Base-by-base conservation (phyloP, 2,113 vertebrate genomes). In the Tonatia bakeri region DNA sequence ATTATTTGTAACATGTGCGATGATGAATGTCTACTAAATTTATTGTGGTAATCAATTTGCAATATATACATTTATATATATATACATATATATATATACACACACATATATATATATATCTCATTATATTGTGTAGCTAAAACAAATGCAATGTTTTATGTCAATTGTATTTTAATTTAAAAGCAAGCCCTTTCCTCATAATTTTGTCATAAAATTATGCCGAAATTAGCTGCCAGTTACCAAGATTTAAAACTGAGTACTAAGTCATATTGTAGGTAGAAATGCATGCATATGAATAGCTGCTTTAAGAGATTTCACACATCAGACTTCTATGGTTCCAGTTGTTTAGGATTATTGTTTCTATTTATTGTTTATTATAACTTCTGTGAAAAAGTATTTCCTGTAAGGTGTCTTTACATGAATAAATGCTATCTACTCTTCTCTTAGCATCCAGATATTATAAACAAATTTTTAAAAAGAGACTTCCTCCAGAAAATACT, bases 221-320 rank as follows among this genome's bases (percentile, higher is more conserved):
- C 40, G 67, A 81, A 95, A 80, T 85, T 65, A 94, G 36, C 10
- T 70, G 2, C 61, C 24, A 59, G 14, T 31, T 69, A 82, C 14
- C 31, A 84, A 40, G 36, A 95, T 84, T 94, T 54, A 84, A 26
- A 91, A 33, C 20, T 67, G 64, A 67, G 33, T n/a, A 33, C n/a
- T 67, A 82, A 87, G 45, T 91, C 38, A 65, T 75, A 28, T 86
- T 75, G 16, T 75, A 52, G 45, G 65, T 84, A 91, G 47, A 96
- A 59, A 65, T 79, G 43, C 50, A 5, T 31, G 40, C 43, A 5
- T 31, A 89, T 36, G 64, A 94, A 64, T 64, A 75, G 59, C 28
- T 92, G 75, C 31, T 87, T 92, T 77, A 50, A 79, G 59, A 91
- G 36, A 85, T 86, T 61, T 89, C 22, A 91, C 36, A 67, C 89